Conservation (phyloP, 1,140 invertebrate species). For the Apocrypta bakeri region DNA sequence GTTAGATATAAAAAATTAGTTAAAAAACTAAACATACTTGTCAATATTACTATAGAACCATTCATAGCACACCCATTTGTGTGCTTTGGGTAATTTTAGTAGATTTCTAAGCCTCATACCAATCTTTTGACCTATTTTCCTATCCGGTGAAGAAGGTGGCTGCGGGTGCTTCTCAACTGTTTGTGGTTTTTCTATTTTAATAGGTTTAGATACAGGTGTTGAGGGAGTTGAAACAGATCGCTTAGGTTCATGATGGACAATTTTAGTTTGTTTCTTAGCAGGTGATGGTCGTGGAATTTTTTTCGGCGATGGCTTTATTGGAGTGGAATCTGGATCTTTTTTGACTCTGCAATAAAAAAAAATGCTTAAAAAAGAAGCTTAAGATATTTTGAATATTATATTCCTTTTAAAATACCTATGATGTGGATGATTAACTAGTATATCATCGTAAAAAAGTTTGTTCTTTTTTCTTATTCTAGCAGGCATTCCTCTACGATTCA, state of each 20-base stretch:
- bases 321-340: conserved; percentile 65
- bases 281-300: conserved; percentile 78
- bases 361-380: neutral
- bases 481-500: conserved; percentile 91
- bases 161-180: conserved; percentile 65
- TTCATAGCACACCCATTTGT: conserved; percentile 99
- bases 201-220: conserved; percentile 71
- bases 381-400: neutral
- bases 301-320: conserved; percentile 69
- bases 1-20: conserved; percentile 6
- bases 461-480: conserved; percentile 93
- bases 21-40: conserved; percentile 74
- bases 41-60: conserved; percentile 99
- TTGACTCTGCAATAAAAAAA: conserved; percentile 65
- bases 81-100: conserved; percentile 98
- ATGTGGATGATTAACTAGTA: conserved; percentile 88
- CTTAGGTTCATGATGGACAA: conserved; percentile 58
- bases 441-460: conserved; percentile 92
- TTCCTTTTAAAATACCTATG: conserved; percentile 66
- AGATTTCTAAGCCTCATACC: conserved; percentile 94
- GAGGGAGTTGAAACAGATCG: conserved; percentile 59
- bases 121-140: conserved; percentile 89
- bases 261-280: conserved; percentile 76
- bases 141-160: conserved; percentile 78
- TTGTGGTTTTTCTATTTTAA: conserved; percentile 72